phyloP scores from a whole-genome alignment of 2,888 invertebrate genomes.

The Drosophila siamana region DNA sequence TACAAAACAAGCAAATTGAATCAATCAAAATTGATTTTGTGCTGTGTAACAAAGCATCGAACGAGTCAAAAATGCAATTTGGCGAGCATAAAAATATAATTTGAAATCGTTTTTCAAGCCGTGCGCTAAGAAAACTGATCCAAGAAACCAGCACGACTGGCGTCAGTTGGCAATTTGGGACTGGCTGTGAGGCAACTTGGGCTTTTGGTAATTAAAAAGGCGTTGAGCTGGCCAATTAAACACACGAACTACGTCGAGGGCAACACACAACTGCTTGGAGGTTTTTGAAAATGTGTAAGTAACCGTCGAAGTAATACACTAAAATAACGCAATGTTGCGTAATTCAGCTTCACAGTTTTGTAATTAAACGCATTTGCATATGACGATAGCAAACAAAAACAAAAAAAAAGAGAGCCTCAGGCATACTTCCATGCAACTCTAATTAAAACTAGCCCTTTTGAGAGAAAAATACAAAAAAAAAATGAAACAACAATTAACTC shows the following conservation, averaged over 20 bases:
- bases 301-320: conserved; percentile 49
- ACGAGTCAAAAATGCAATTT: conserved; percentile 79
- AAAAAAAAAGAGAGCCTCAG: conserved; percentile 34
- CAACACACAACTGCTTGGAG: neutral
- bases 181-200: neutral
- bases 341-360: conserved; percentile 83
- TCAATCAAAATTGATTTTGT: conserved; percentile 83
- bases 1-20: conserved; percentile 74
- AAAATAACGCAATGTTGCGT: conserved; percentile 79
- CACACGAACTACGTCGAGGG: conserved; percentile 63
- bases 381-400: conserved; percentile 2
- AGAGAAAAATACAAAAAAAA: neutral
- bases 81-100: conserved; percentile 33
- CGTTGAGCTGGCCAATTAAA: conserved; percentile 77
- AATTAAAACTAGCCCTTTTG: conserved; percentile 62
- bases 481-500: conserved; percentile 42
- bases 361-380: conserved; percentile 84
- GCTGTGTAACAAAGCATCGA: conserved; percentile 46
- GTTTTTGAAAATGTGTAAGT: too few relatives aligned
- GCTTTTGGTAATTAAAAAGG: conserved; percentile 70
- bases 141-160: conserved; percentile 28
- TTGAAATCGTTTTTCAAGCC: conserved; percentile 23
- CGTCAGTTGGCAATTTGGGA: conserved; percentile 43
- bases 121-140: neutral
- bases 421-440: conserved; percentile 76